phyloP scores from a whole-genome alignment of 2,888 invertebrate species.

The Mylabris sibirica region DNA sequence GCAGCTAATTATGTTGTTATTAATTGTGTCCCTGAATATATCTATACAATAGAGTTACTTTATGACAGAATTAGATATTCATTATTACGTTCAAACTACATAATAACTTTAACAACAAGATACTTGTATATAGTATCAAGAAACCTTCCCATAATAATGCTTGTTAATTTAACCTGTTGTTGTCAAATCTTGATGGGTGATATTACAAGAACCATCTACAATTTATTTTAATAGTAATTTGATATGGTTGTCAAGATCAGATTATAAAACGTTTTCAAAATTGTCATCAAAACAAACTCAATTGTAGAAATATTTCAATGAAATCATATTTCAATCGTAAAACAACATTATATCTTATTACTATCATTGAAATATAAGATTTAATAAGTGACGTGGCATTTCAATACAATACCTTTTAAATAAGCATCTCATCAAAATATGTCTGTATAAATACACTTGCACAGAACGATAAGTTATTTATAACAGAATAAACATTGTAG shows the following conservation, averaged over 20 bases:
- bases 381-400: neutral
- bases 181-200: neutral
- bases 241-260: neutral
- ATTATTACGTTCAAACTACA: neutral
- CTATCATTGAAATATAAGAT: neutral
- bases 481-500: neutral
- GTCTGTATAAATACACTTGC: neutral
- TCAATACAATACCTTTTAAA: neutral
- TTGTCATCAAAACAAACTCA: neutral
- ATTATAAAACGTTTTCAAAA: neutral
- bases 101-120: constrained; percentile 1
- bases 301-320: neutral
- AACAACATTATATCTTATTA: neutral
- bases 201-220: neutral
- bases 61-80: neutral
- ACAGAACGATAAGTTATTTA: neutral
- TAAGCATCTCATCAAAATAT: constrained; percentile 6
- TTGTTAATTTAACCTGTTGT: neutral
- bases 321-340: neutral
- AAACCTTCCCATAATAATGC: neutral
- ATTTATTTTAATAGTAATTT: neutral
- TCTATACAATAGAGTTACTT: neutral
- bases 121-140: neutral
- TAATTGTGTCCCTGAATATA: constrained; percentile 20
- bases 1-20: constrained; percentile 25